A percentile compares a stretch with the other conserved stretches of the same genome.
Conservation (phyloP, 2,888 invertebrate species). For the Temnothorax unifasciatus region DNA sequence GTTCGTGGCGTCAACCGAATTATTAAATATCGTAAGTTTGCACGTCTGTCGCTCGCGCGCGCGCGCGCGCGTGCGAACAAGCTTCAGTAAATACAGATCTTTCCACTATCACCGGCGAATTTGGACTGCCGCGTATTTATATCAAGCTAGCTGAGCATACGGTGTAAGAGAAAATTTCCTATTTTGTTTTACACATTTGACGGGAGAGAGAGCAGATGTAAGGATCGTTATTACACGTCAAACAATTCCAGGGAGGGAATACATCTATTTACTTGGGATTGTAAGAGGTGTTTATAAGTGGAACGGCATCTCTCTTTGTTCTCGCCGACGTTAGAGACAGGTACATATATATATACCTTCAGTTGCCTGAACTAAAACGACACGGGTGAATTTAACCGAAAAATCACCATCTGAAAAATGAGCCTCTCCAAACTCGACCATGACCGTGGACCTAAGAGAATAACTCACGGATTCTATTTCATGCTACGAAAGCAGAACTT, state of each 20-base stretch:
- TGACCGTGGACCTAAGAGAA: constrained; percentile 31
- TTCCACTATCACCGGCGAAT: not conserved
- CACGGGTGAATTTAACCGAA: constrained; percentile 78
- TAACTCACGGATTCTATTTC: constrained; percentile 59
- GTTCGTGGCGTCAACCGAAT: constrained; percentile 84
- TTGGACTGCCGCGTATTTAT: not conserved
- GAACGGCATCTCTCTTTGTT: constrained; percentile 79
- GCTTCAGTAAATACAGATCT: constrained; percentile 23
- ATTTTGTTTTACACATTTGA: not conserved
- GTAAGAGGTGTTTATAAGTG: constrained; percentile 79
- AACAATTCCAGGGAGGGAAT: constrained; percentile 33
- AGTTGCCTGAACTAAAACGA: constrained; percentile 65
- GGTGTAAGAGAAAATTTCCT: not conserved
- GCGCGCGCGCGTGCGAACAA: not conserved
- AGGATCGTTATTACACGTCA: constrained; percentile 64
- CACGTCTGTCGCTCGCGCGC: constrained; percentile 52
- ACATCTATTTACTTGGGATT: constrained; percentile 78
- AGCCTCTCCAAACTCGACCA: constrained; percentile 67
- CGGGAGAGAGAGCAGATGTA: constrained; percentile 68
- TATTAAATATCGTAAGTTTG: constrained; percentile 84
- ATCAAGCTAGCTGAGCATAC: not conserved
- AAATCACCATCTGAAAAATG: constrained; percentile 76
- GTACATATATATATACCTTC: not conserved
- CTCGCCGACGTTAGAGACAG: constrained; percentile 64
- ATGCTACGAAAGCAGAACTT: constrained; percentile 32